A percentile compares a stretch with the other conserved stretches of the same genome.
Conservation (phyloP, 23 tunicate genomes). For the Phallusia fumigata region DNA sequence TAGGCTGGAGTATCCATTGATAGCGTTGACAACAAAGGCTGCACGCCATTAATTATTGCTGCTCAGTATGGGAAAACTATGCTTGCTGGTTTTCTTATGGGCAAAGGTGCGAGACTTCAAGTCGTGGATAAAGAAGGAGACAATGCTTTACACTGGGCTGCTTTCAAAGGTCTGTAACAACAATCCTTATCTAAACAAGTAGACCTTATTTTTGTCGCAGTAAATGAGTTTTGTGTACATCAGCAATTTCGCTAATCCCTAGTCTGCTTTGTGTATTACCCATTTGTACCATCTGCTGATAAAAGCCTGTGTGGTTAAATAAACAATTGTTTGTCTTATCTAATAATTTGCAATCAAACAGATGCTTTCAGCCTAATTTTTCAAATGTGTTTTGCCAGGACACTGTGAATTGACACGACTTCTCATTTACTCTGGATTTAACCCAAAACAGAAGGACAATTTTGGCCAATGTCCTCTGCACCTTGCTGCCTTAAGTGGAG, state of each 20-base stretch:
- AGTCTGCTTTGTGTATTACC: too few relatives aligned
- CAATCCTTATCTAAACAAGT: too few relatives aligned
- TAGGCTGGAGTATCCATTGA: constrained; percentile 96
- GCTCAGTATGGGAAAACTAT: constrained; percentile 96
- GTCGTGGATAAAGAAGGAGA: constrained; percentile 98
- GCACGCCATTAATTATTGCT: constrained; percentile 96
- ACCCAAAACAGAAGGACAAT: constrained; percentile 90
- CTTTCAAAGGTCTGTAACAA: constrained; percentile 78
- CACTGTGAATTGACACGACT: constrained; percentile 93
- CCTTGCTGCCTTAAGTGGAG: constrained; percentile 93
- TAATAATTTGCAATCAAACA: too few relatives aligned
- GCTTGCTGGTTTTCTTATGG: constrained; percentile 96
- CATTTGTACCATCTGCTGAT: too few relatives aligned
- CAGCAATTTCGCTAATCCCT: too few relatives aligned
- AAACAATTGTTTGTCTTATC: too few relatives aligned
- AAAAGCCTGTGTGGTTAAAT: too few relatives aligned
- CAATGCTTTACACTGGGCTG: constrained; percentile 98
- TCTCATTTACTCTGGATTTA: constrained; percentile 96
- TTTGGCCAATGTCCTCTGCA: constrained; percentile 97
- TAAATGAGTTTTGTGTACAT: too few relatives aligned
- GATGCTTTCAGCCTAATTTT: too few relatives aligned
- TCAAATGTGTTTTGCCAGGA: constrained; percentile 47
- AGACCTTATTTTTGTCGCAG: too few relatives aligned
- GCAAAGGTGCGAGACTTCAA: constrained; percentile 89
- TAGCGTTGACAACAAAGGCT: constrained; percentile 96